phyloP scores from a whole-genome alignment of 2,888 invertebrate species.

The Dryococelus australis region DNA sequence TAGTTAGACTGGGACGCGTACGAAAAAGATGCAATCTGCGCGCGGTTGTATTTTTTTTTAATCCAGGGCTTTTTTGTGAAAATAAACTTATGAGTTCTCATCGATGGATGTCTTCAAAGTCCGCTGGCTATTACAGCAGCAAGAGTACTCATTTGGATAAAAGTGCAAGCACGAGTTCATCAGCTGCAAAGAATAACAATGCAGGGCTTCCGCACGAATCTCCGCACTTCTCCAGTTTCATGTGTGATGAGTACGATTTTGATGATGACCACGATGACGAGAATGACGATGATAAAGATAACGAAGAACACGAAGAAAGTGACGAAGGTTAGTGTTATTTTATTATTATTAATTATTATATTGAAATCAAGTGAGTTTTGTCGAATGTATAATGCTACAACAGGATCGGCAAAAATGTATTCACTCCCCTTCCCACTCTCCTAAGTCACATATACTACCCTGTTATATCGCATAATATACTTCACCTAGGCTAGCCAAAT shows the following conservation, averaged over 20 bases:
- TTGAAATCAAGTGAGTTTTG: too few species aligned
- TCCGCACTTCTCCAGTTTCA: constrained; percentile 57
- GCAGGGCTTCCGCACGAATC: constrained; percentile 37
- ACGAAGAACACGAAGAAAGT: constrained; percentile 67
- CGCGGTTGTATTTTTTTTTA: too few species aligned
- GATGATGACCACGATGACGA: constrained; percentile 77
- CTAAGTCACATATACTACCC: too few species aligned
- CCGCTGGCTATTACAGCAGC: background rate
- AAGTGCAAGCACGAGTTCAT: background rate
- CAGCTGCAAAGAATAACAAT: background rate
- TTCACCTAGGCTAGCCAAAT: too few species aligned
- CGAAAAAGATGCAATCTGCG: too few species aligned
- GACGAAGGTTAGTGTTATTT: constrained; percentile 64
- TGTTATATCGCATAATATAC: too few species aligned
- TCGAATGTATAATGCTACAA: too few species aligned
- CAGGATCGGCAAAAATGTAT: too few species aligned
- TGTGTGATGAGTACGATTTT: constrained; percentile 74
- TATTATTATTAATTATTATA: constrained; percentile 18
- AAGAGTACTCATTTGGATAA: constrained; percentile 27
- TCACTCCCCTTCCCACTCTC: too few species aligned
- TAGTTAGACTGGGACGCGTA: too few species aligned
- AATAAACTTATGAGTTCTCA: constrained; percentile 27
- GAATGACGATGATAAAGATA: constrained; percentile 71
- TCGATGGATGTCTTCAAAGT: constrained; percentile 32
- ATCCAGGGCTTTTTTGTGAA: background rate